Conservation (phyloP, 1,140 invertebrate species). For the Anastatus disparis region DNA sequence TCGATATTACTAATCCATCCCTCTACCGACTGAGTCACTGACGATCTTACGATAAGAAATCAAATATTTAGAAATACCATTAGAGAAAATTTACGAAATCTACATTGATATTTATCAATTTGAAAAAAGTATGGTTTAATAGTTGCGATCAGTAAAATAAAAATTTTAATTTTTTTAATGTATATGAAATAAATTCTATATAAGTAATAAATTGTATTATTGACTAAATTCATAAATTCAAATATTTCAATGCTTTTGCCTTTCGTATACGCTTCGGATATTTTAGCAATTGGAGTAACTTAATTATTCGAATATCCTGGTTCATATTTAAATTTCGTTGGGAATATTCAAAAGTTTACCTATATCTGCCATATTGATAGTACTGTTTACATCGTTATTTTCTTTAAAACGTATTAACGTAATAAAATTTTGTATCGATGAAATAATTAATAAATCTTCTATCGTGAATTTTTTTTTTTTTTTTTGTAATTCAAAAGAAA, state of each 20-base stretch:
- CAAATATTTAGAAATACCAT: too few species aligned
- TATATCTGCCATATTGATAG: neutral
- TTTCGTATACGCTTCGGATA: neutral
- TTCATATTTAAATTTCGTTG: conserved; percentile 11
- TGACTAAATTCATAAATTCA: neutral
- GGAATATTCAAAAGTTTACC: conserved; percentile 6
- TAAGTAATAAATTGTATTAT: too few species aligned
- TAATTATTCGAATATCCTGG: conserved; percentile 9
- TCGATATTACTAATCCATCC: too few species aligned
- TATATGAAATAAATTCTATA: too few species aligned
- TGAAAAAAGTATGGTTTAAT: too few species aligned
- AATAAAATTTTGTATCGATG: neutral
- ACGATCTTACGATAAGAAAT: too few species aligned
- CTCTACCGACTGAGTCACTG: too few species aligned
- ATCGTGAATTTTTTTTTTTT: neutral
- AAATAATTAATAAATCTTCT: neutral
- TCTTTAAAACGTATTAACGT: neutral
- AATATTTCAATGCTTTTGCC: conserved; percentile 24
- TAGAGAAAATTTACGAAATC: too few species aligned
- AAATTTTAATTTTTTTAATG: too few species aligned
- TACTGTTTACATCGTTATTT: neutral
- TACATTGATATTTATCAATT: too few species aligned
- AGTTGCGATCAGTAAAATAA: too few species aligned
- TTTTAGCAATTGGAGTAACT: conserved; percentile 26
- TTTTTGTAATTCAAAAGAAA: neutral